Evolutionary conservation across 1,140 invertebrate species (phyloP), one percentile per base, ranked within the genome.

Genomic region (Diprion similis): DNA sequence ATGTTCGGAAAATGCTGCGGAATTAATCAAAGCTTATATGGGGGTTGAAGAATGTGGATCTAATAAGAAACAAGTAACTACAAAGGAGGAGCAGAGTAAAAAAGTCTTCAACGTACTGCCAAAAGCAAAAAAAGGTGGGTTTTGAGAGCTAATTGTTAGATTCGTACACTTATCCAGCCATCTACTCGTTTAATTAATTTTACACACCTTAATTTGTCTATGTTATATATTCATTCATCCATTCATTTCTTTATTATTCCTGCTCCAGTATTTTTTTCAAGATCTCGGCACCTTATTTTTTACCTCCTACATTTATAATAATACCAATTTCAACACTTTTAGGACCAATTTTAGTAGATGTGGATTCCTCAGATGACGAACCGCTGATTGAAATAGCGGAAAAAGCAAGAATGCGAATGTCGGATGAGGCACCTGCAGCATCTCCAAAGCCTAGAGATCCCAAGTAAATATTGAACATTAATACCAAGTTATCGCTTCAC

Each of bases 311-410:
- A 59, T 15, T 59, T 15, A 13, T 59, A 59, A 59, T 17, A 8
- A 59, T 45, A 1, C 46, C 68, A 70, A 17, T 76, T 17, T 76
- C 78, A 75, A 72, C 77, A 76, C 76, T 81, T 79, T 73, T 77
- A 87, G 85, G 85, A 82, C 86, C 86, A 77, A 86, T 87, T 78
- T 81, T 87, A 68, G 85, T 88, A 71, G 88, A 89, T 75, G 85
- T 89, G 71, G 91, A 92, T 78, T 94, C 93, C 37, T 94, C 94
- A 78, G 94, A 94, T 78, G 94, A 95, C 83, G 94, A 95, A 84
- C 94, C 94, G 68, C 87, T 95, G 24, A 93, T 93, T 77, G 92
- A 93, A 80, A 89, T 92, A 47, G 89, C 90, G 10, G 93, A 91
- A 68, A 95, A 94, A 86, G 90, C 83, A 74, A 87, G 84, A 82